These are phyloP conservation scores for Ellobium chinense DNA, from an alignment of 2,888 invertebrate species.

Conservation along the genomic window DNA sequence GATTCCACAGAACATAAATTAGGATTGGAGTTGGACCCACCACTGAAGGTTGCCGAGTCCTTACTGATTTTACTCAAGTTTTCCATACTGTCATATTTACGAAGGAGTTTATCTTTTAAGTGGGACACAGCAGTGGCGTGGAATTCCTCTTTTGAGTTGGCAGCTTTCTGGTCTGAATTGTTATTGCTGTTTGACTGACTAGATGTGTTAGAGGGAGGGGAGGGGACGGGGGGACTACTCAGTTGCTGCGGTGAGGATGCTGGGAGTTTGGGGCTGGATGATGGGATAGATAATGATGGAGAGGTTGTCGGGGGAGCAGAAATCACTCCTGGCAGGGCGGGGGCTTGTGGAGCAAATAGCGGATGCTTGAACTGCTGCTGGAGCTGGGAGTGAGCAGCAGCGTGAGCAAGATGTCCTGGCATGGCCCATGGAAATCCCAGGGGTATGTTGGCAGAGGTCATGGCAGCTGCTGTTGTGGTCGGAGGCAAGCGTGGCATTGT, in stretches of 20 bases:
- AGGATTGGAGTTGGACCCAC: not conserved
- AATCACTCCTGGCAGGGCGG: not conserved
- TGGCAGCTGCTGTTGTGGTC: not conserved
- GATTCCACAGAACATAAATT: not conserved
- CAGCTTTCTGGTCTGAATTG: not conserved
- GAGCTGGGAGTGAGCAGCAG: not conserved
- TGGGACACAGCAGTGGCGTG: constrained; percentile 62
- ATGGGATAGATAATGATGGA: not conserved
- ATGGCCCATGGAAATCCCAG: constrained; percentile 16
- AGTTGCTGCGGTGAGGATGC: not conserved
- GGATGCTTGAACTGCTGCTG: constrained; percentile 25
- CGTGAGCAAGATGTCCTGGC: not conserved
- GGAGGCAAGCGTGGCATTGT: not conserved
- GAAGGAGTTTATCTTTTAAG: constrained; percentile 69
- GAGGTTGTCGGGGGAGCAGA: constrained; percentile 12
- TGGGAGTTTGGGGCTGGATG: not conserved
- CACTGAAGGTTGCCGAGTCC: not conserved
- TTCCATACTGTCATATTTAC: constrained; percentile 67
- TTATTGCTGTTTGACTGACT: not conserved
- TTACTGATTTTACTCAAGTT: constrained; percentile 59
- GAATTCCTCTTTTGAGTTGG: constrained; percentile 50
- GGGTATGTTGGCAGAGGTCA: not conserved
- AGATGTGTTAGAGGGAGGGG: constrained; percentile 23
- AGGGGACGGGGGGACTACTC: not conserved
- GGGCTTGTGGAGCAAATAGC: not conserved